A percentile compares a stretch with the other conserved stretches of the same genome.
phyloP scores from a whole-genome alignment of 1,140 invertebrate genomes.

The Procambarus virginalis region DNA sequence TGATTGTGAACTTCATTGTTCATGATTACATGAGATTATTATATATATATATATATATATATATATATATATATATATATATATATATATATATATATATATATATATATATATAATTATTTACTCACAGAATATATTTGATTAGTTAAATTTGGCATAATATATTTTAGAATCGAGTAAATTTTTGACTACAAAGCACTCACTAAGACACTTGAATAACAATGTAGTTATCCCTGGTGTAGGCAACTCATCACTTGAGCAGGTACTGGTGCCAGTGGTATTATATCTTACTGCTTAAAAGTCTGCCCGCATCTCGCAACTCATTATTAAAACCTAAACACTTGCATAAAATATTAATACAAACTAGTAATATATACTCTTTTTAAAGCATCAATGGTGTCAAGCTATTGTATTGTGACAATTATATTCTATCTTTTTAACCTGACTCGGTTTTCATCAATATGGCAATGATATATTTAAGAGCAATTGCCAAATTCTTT shows the following conservation, averaged over 20 bases:
- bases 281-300: not conserved
- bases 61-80: not conserved
- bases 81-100: not conserved
- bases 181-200: not conserved
- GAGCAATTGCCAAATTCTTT: not conserved
- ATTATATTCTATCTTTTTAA: not conserved
- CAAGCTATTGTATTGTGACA: no score
- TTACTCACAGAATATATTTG: no score
- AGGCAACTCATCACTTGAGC: not conserved
- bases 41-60: not conserved
- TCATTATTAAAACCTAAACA: no score
- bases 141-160: not conserved
- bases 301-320: no score
- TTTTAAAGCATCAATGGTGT: no score
- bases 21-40: no score
- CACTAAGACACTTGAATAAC: not conserved
- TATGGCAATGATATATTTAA: not conserved
- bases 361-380: no score
- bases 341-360: no score
- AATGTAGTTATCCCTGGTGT: not conserved
- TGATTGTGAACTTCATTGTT: no score
- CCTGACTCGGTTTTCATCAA: not conserved
- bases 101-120: not conserved
- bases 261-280: not conserved
- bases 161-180: no score